Conservation (phyloP, 2,113 vertebrate genomes). For the Peromyscus californicus region DNA sequence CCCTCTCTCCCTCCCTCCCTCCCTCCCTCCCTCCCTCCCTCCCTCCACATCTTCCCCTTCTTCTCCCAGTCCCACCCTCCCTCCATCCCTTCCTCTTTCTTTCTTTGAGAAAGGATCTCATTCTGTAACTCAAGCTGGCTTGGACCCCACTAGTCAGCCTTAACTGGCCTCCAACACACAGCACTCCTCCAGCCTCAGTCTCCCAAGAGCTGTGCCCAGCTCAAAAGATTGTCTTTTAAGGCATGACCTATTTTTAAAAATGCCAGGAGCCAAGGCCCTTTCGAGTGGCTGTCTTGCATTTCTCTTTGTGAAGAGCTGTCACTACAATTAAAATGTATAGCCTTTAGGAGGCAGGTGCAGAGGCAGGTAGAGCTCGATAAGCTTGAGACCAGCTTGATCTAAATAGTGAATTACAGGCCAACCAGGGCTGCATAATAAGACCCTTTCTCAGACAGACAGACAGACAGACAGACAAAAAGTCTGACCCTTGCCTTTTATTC, state of each 20-base stretch:
- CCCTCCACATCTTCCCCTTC: too few relatives aligned
- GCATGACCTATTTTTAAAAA: conserved; percentile 33
- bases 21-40: neutral
- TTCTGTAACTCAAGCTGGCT: neutral
- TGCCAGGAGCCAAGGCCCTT: neutral
- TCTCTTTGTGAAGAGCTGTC: neutral
- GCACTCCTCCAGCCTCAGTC: too few relatives aligned
- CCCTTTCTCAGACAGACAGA: neutral
- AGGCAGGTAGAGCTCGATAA: neutral
- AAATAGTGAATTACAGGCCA: neutral
- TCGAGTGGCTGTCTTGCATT: neutral
- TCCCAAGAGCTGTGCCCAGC: neutral
- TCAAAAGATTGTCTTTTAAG: conserved; percentile 1
- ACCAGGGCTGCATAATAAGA: neutral
- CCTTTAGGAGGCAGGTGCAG: neutral
- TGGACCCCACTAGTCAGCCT: neutral
- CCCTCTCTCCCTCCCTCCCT: neutral
- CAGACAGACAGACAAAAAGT: neutral
- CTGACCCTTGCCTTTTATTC: neutral
- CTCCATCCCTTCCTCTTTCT: neutral
- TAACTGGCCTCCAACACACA: neutral
- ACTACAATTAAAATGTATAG: neutral
- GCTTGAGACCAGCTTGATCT: neutral
- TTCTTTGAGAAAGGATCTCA: neutral
- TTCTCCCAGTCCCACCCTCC: neutral